Percentiles rank a stretch among this genome's conserved stretches.
Evolutionary conservation across 2,888 invertebrate genomes (phyloP).

Genomic region (Agonopterix arenella): DNA sequence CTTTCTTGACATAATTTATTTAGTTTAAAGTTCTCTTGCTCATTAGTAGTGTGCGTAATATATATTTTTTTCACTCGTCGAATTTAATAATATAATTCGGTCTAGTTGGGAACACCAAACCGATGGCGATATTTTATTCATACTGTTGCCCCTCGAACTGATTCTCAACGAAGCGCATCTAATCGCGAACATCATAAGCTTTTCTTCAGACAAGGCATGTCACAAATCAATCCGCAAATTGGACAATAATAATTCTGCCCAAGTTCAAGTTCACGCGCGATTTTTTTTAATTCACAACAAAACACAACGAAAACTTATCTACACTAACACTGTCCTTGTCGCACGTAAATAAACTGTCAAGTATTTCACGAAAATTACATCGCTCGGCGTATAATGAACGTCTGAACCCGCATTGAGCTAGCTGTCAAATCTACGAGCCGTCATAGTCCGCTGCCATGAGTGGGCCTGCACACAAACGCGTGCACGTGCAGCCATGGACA

Average conservation of each 20-base stretch:
- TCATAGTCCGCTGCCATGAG: slow-evolving; percentile 77
- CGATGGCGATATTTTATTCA: slow-evolving; percentile 56
- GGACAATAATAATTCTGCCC: slow-evolving; percentile 23
- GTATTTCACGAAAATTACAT: slow-evolving; percentile 67
- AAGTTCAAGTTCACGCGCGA: slow-evolving; percentile 66
- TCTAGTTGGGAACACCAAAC: slow-evolving; percentile 47
- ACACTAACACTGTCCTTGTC: slow-evolving; percentile 30
- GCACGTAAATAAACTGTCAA: slow-evolving; percentile 53
- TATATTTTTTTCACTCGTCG: slow-evolving; percentile 39
- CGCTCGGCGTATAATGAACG: slow-evolving; percentile 71
- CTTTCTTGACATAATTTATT: slow-evolving; percentile 47
- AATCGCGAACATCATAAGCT: slow-evolving; percentile 67
- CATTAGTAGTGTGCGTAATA: slow-evolving; percentile 28
- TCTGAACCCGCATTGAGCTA: slow-evolving; percentile 77
- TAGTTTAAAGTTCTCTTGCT: slow-evolving; percentile 30
- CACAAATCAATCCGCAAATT: slow-evolving; percentile 60
- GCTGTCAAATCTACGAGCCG: slow-evolving; percentile 78
- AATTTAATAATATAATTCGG: slow-evolving; percentile 37
- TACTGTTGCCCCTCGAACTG: slow-evolving; percentile 55
- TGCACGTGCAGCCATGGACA: slow-evolving; percentile 57
- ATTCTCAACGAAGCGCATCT: slow-evolving; percentile 59
- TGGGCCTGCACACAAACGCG: slow-evolving; percentile 64
- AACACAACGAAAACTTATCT: slow-evolving; percentile 2
- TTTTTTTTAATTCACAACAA: slow-evolving; percentile 16
- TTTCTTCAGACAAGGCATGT: slow-evolving; percentile 51